Conservation (phyloP, 2,888 invertebrate species). For the Arrhopalites spinosus region DNA sequence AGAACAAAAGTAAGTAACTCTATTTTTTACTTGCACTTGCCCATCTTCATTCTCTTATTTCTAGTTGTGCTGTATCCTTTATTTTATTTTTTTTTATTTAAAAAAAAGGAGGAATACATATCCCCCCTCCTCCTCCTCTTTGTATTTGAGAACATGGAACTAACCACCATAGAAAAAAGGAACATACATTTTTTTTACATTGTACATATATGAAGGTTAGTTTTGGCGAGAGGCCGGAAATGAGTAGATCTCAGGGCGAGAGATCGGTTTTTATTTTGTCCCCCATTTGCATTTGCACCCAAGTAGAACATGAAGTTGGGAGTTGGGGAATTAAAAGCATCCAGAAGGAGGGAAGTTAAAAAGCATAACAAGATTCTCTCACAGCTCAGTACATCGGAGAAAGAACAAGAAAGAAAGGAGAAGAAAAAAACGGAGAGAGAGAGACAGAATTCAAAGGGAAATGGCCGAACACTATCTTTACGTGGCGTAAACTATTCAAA, state of each 20-base stretch:
- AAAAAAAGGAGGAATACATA: neutral
- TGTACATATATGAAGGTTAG: conserved; percentile 27
- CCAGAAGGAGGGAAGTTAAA: conserved; percentile 53
- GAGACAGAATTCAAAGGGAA: conserved; percentile 39
- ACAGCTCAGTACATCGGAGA: neutral
- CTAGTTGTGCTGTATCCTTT: neutral
- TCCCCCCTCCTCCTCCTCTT: neutral
- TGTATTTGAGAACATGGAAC: neutral
- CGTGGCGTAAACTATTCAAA: conserved; percentile 56
- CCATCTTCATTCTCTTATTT: neutral
- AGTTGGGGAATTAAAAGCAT: conserved; percentile 56
- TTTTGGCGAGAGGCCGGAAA: conserved; percentile 42
- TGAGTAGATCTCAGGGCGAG: conserved; percentile 43
- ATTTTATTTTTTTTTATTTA: neutral
- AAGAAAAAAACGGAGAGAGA: conserved; percentile 16
- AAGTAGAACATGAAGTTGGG: conserved; percentile 55
- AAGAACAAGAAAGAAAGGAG: neutral
- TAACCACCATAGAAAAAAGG: too few relatives aligned
- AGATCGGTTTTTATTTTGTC: conserved; percentile 46
- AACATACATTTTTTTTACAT: too few relatives aligned
- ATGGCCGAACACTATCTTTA: conserved; percentile 54
- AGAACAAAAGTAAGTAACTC: conserved; percentile 16
- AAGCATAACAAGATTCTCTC: conserved; percentile 43
- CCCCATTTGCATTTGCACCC: conserved; percentile 55
- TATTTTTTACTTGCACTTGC: conserved; percentile 5